Conservation (phyloP, 2,888 invertebrate species). For the Ethmia dodecea region DNA sequence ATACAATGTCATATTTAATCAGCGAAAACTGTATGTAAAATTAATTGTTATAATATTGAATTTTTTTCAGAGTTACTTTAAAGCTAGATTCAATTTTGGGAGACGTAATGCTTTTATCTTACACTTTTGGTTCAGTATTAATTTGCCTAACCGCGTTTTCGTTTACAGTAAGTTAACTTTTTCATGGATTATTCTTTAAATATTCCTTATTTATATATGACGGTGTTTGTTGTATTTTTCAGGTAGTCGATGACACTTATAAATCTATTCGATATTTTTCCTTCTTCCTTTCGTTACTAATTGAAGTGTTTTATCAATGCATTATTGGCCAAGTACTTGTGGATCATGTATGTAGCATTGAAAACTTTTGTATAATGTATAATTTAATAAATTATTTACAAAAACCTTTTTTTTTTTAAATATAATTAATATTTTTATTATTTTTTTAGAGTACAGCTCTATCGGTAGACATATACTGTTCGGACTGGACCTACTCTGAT, state of each 20-base stretch:
- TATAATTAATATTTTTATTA: not conserved
- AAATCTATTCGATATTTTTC: constrained; percentile 53
- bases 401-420: not conserved
- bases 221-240: constrained; percentile 14
- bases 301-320: constrained; percentile 52
- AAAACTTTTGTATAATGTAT: not conserved
- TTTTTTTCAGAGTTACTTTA: constrained; percentile 16
- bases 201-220: too few species aligned
- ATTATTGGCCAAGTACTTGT: constrained; percentile 56
- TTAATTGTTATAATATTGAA: constrained; percentile 6
- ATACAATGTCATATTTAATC: not conserved
- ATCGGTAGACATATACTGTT: constrained; percentile 43
- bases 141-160: constrained; percentile 62
- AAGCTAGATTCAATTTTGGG: constrained; percentile 46
- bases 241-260: constrained; percentile 54
- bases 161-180: constrained; percentile 39
- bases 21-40: constrained; percentile 13
- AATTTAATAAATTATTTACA: not conserved
- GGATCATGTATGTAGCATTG: constrained; percentile 59
- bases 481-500: constrained; percentile 51
- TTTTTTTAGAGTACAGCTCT: constrained; percentile 42
- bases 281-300: constrained; percentile 47
- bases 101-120: constrained; percentile 42
- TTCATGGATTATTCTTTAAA: not conserved
- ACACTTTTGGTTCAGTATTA: constrained; percentile 50